phyloP scores from a whole-genome alignment of 2,113 vertebrate species.

The Eolophus roseicapilla region DNA sequence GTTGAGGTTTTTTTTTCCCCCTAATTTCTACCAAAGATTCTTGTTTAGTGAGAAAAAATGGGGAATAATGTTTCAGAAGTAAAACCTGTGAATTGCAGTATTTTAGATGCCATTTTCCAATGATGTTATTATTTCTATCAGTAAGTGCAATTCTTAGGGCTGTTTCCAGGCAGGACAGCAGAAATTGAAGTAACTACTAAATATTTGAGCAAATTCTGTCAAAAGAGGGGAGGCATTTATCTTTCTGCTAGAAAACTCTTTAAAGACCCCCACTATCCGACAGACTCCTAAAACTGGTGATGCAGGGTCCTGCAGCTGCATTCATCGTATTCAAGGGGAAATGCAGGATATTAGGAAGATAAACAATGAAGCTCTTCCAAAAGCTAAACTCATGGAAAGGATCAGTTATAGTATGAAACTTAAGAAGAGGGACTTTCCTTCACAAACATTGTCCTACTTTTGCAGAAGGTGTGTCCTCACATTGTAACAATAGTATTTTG shows the following conservation, averaged over 20 bases:
- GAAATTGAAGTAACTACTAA: neutral
- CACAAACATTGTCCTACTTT: neutral
- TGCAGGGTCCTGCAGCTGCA: constrained; percentile 5
- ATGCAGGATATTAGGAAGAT: neutral
- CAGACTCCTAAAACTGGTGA: neutral
- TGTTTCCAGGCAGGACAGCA: neutral
- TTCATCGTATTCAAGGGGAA: constrained; percentile 1
- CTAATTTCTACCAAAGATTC: neutral
- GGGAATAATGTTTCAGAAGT: neutral
- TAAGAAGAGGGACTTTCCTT: neutral
- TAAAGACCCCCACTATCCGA: neutral
- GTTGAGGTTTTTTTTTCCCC: neutral
- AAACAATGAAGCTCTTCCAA: constrained; percentile 1
- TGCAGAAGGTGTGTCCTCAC: neutral
- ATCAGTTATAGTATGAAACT: neutral
- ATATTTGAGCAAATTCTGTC: neutral
- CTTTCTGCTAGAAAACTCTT: neutral
- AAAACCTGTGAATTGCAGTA: neutral
- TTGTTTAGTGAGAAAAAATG: neutral
- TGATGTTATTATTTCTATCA: neutral
- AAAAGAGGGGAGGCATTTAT: neutral
- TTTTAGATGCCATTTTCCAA: neutral
- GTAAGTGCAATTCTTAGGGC: neutral
- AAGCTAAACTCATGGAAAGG: neutral
- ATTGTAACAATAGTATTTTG: neutral